Conservation (phyloP, 2,888 invertebrate species). For the Acheta domesticus region DNA sequence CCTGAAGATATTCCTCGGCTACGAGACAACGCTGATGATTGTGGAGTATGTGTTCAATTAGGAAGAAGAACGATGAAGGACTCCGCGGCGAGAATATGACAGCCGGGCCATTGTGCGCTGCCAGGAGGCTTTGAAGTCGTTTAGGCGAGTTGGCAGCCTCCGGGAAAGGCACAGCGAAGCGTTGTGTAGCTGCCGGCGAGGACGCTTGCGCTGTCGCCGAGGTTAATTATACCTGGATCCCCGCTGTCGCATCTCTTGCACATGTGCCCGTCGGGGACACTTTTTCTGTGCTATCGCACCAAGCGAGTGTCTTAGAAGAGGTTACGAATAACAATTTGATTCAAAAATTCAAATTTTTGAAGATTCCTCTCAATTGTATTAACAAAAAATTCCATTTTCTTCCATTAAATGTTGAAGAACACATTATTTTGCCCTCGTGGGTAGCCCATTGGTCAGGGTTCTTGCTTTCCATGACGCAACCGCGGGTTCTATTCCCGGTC, state of each 20-base stretch:
- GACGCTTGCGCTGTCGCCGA: not conserved
- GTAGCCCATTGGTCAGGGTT: too few species aligned
- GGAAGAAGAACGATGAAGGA: not conserved
- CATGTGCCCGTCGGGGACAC: too few species aligned
- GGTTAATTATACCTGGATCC: slow-evolving; percentile 5
- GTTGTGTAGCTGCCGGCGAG: not conserved
- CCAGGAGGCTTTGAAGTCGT: slow-evolving; percentile 18
- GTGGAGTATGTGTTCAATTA: not conserved
- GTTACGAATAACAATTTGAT: too few species aligned
- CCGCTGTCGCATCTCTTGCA: not conserved
- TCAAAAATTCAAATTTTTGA: too few species aligned
- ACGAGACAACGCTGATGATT: not conserved
- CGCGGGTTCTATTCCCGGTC: too few species aligned
- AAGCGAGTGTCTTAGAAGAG: too few species aligned
- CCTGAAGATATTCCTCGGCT: not conserved
- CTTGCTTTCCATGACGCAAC: too few species aligned
- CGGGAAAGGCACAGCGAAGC: not conserved
- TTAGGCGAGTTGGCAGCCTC: not conserved
- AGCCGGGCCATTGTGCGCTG: not conserved
- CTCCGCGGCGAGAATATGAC: not conserved
- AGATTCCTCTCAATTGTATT: too few species aligned
- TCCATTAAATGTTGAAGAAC: too few species aligned
- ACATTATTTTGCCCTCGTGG: too few species aligned
- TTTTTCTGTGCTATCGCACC: too few species aligned
- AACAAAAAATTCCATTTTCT: too few species aligned